Conservation (phyloP, 2,797 vertebrate species). For the Acanthurus lineatus region DNA sequence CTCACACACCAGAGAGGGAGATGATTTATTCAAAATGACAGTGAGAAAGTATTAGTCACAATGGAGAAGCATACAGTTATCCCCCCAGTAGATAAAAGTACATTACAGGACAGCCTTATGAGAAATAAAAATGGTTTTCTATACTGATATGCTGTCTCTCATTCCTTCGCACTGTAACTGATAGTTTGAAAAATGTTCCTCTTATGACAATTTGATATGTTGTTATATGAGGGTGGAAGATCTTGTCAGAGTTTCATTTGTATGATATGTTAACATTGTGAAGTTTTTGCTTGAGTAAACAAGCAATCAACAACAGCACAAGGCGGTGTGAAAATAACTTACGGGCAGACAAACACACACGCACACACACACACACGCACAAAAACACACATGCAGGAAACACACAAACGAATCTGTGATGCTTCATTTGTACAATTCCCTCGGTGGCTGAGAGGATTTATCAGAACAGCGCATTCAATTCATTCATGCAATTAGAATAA, state of each 20-base stretch:
- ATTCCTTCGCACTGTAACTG: conserved; percentile 65
- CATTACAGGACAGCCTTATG: conserved; percentile 84
- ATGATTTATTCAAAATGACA: conserved; percentile 68
- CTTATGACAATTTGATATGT: conserved; percentile 64
- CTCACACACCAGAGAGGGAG: conserved; percentile 57
- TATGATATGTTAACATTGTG: conserved; percentile 72
- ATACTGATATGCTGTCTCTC: conserved; percentile 78
- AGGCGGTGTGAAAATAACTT: conserved; percentile 72
- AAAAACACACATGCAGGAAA: conserved; percentile 44
- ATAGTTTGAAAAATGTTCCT: conserved; percentile 64
- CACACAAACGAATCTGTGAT: conserved; percentile 71
- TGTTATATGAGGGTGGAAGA: conserved; percentile 64
- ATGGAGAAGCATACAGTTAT: conserved; percentile 76
- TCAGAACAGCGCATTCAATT: conserved; percentile 80
- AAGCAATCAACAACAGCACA: conserved; percentile 73
- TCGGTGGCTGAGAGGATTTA: conserved; percentile 74
- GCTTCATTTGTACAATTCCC: conserved; percentile 82
- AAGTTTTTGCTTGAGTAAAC: conserved; percentile 76
- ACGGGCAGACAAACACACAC: conserved; percentile 40
- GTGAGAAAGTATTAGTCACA: conserved; percentile 75
- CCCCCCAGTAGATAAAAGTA: conserved; percentile 79
- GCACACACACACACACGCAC: neutral
- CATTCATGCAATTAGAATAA: conserved; percentile 85
- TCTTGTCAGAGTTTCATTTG: conserved; percentile 73
- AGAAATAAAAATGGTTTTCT: conserved; percentile 87